phyloP scores from a whole-genome alignment of 2,888 invertebrate species.

The Hipparchia semele region DNA sequence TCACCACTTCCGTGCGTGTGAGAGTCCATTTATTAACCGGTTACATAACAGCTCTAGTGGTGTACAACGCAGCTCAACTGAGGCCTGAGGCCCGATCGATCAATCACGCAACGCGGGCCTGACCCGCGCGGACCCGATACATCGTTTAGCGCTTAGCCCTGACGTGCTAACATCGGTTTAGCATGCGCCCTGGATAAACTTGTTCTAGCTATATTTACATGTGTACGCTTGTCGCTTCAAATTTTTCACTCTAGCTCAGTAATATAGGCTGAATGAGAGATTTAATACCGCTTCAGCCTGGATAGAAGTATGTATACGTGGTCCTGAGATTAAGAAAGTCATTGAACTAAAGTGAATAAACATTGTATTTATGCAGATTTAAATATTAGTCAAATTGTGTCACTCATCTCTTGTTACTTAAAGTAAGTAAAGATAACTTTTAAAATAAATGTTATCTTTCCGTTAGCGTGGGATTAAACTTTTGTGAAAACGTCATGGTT shows the following conservation, averaged over 20 bases:
- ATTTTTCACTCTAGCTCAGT: background rate
- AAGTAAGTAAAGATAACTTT: too few species aligned
- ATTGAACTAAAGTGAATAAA: too few species aligned
- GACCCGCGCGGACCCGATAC: slow-evolving; percentile 22
- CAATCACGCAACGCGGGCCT: slow-evolving; percentile 37
- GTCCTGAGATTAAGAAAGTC: too few species aligned
- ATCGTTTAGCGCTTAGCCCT: slow-evolving; percentile 27
- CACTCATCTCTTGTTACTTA: too few species aligned
- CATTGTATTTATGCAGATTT: too few species aligned
- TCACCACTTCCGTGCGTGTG: slow-evolving; percentile 32
- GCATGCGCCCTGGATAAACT: slow-evolving; percentile 19
- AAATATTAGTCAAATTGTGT: too few species aligned
- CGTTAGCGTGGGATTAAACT: too few species aligned
- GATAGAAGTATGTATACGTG: too few species aligned
- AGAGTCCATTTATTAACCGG: slow-evolving; percentile 31
- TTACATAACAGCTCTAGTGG: slow-evolving; percentile 13
- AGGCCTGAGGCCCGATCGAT: slow-evolving; percentile 32
- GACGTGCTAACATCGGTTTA: slow-evolving; percentile 29
- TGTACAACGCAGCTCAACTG: slow-evolving; percentile 21
- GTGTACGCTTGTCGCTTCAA: slow-evolving; percentile 7
- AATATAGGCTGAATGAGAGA: too few species aligned
- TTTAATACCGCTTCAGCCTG: too few species aligned
- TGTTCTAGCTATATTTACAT: slow-evolving; percentile 18
- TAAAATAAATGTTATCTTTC: too few species aligned
- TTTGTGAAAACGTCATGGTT: too few species aligned